phyloP scores from a whole-genome alignment of 2,888 invertebrate species.

The Calliopum simillimum region DNA sequence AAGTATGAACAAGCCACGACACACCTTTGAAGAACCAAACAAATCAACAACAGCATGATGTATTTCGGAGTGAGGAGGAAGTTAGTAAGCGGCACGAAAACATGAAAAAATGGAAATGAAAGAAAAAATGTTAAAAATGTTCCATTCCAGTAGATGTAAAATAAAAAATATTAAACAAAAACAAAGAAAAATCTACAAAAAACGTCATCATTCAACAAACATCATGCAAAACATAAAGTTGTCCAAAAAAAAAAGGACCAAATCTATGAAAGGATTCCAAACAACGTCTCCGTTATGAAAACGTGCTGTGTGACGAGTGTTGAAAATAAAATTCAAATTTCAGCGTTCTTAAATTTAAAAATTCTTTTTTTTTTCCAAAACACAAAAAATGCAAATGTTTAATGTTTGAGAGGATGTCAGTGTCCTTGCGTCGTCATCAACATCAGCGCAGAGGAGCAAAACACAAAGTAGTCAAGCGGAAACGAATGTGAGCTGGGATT shows the following conservation, averaged over 20 bases:
- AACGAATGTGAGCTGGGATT: constrained; percentile 23
- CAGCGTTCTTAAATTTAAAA: constrained; percentile 31
- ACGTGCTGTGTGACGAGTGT: constrained; percentile 3
- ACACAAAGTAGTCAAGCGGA: constrained; percentile 5
- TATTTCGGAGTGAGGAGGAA: neutral
- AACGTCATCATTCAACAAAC: constrained; percentile 15
- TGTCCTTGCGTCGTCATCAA: neutral
- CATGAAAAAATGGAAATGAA: neutral
- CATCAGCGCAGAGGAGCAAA: no score
- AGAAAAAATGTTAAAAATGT: constrained; percentile 16
- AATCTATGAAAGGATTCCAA: constrained; percentile 22
- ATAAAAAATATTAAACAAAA: constrained; percentile 2
- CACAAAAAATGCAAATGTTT: constrained; percentile 31
- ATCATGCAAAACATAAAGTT: constrained; percentile 1
- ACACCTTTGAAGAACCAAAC: constrained; percentile 62
- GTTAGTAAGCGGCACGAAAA: neutral
- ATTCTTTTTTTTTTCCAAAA: constrained; percentile 29
- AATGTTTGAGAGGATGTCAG: constrained; percentile 25
- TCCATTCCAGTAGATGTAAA: neutral
- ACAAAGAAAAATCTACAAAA: constrained; percentile 2
- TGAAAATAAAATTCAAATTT: constrained; percentile 14
- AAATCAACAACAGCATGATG: neutral
- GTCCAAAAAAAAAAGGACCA: neutral
- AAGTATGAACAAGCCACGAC: constrained; percentile 70
- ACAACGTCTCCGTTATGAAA: neutral